Base-by-base conservation (phyloP, 2,113 vertebrate species). In the Ellobius talpinus region DNA sequence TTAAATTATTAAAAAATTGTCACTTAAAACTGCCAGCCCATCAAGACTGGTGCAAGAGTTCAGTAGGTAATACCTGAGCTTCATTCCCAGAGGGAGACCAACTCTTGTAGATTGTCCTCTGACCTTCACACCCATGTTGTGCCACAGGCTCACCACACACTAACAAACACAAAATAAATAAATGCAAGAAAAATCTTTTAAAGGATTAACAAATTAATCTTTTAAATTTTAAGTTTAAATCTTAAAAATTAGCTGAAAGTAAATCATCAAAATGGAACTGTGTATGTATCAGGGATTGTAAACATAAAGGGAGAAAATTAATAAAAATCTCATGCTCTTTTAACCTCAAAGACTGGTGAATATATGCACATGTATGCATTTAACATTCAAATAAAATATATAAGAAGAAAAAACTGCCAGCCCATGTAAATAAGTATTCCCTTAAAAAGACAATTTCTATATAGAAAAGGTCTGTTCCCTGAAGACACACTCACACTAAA, bases 211-310 rank as follows among this genome's bases (percentile, higher is more conserved):
- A 81, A 86, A 79, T 89, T 95, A 42, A 86, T 52, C 36, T 58
- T 19, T 33, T 65, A 66, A 58, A 52, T 52, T 52, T 52, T 55
- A 55, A 55, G 16, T 55, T 55, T 17, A 55, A 55, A 55, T 55
- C 16, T 55, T 55, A 55, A 91, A 33, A 61, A 74, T 10, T 23
- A 68, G 55, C 70, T 78, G 31, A 33, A 68, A 61, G 9, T 10
- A 66, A 90, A 74, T 68, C 58, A 95, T 93, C 73, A 90, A 86
- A 87, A 66, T 93, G 45, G n/a, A 19, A 86, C 16, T 39, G 58
- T 21, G 81, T 39, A 74, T 21, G 81, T 39, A 74, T 23, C 55
- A 68, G 31, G 36, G 7, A 45, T 63, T 74, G 66, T 31, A 78
- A 91, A 89, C 86, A n/a, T 9, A 73, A 16, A 70, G 50, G 42